Percentiles rank a stretch among this genome's conserved stretches.
Evolutionary conservation across 2,113 vertebrate genomes (phyloP).

Genomic region (Oryzias javanicus): DNA sequence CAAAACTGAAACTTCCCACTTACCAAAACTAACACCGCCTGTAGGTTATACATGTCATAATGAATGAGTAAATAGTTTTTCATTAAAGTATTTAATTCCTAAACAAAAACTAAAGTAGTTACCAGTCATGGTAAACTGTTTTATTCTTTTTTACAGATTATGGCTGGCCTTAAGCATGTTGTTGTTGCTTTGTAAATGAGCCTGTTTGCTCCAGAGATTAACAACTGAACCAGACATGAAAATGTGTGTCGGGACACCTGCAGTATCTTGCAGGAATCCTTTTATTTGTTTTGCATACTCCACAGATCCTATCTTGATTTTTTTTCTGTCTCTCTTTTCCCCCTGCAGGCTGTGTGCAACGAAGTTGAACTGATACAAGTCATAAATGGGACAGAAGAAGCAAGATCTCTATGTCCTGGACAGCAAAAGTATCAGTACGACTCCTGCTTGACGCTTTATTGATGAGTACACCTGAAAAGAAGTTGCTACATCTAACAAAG

Average conservation of each 20-base stretch:
- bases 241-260: not conserved
- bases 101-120: not conserved
- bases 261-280: constrained; percentile 2
- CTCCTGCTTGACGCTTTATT: constrained; percentile 59
- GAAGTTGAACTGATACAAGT: constrained; percentile 37
- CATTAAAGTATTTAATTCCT: not conserved
- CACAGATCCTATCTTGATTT: constrained; percentile 1
- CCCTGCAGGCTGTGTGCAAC: constrained; percentile 48
- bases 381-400: constrained; percentile 67
- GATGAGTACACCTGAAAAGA: constrained; percentile 67
- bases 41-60: not conserved
- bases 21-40: not conserved
- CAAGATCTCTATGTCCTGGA: constrained; percentile 48
- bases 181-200: too few relatives aligned
- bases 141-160: too few relatives aligned
- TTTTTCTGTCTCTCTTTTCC: not conserved
- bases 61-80: not conserved
- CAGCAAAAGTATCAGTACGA: constrained; percentile 39
- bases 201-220: too few relatives aligned
- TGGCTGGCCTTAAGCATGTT: too few relatives aligned
- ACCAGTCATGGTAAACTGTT: not conserved
- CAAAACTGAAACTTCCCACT: not conserved
- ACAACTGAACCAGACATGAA: too few relatives aligned
- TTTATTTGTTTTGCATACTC: not conserved
- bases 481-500: constrained; percentile 57